These are phyloP conservation scores for Anarsia innoxiella DNA, from an alignment of 2,888 invertebrate species.

Conservation along the genomic window DNA sequence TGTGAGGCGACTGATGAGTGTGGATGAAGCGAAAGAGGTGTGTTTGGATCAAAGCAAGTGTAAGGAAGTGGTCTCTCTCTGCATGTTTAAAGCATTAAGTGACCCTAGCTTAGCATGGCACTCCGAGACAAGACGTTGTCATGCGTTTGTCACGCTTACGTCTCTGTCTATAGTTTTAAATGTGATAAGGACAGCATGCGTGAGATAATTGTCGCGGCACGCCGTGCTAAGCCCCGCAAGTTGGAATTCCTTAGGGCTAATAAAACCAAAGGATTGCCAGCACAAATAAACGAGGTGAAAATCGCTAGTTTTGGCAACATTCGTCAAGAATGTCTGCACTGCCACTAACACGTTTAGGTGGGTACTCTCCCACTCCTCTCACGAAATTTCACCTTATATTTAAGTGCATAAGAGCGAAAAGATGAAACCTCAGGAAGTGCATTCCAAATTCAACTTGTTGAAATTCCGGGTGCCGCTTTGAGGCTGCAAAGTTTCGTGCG, in stretches of 20 bases:
- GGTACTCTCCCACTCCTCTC: neutral
- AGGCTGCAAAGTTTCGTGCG: constrained; percentile 7
- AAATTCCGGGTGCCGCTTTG: constrained; percentile 63
- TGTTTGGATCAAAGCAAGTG: too few relatives aligned
- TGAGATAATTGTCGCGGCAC: too few relatives aligned
- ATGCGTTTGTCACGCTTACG: too few relatives aligned
- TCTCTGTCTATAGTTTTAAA: too few relatives aligned
- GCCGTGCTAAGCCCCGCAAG: too few relatives aligned
- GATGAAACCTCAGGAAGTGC: constrained; percentile 30
- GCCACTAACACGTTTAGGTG: constrained; percentile 9
- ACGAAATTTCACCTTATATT: constrained; percentile 32
- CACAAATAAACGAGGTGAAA: constrained; percentile 70
- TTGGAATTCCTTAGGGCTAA: neutral
- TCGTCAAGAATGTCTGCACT: constrained; percentile 65
- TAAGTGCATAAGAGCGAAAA: constrained; percentile 27
- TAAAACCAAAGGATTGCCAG: constrained; percentile 30
- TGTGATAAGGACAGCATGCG: too few relatives aligned
- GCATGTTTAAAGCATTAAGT: too few relatives aligned
- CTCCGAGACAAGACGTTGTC: too few relatives aligned
- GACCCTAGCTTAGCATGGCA: too few relatives aligned
- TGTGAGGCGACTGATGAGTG: too few relatives aligned
- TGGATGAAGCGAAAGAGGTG: too few relatives aligned
- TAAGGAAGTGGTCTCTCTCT: too few relatives aligned
- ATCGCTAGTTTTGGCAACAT: constrained; percentile 70
- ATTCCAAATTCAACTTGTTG: constrained; percentile 64